phyloP scores from a whole-genome alignment of 2,113 vertebrate genomes.

The Hystrix brachyura region DNA sequence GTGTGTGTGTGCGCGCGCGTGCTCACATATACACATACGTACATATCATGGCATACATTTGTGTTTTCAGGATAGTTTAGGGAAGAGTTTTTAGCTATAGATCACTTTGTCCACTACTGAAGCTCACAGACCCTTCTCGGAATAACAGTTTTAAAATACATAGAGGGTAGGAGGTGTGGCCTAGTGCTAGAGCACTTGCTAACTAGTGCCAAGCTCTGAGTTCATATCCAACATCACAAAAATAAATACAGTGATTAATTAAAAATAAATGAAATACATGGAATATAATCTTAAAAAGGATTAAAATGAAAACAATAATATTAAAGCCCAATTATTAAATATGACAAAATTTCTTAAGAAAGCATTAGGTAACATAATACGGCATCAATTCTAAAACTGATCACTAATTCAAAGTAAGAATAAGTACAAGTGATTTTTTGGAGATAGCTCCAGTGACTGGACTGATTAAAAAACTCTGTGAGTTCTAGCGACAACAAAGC shows the following conservation, averaged over 20 bases:
- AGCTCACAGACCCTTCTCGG: background rate
- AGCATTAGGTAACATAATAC: background rate
- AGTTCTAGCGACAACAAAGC: background rate
- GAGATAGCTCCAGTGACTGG: background rate
- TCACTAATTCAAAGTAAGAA: background rate
- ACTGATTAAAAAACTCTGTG: background rate
- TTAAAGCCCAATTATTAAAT: background rate
- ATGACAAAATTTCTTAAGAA: background rate
- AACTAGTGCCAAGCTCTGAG: background rate
- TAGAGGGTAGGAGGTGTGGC: background rate
- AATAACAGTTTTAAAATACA: background rate
- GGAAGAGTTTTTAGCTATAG: background rate
- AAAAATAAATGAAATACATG: background rate
- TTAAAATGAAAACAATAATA: slow-evolving; percentile 38
- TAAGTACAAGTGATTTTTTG: background rate
- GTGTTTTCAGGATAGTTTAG: slow-evolving; percentile 8
- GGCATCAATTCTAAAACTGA: background rate
- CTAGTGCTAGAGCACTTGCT: background rate
- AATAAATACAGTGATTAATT: background rate
- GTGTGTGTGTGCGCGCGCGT: background rate
- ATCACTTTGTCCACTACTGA: background rate
- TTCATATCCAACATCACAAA: background rate
- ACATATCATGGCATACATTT: background rate
- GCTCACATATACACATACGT: background rate
- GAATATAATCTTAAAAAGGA: background rate